These are phyloP conservation scores for Oenanthe melanoleuca DNA, from an alignment of 2,113 vertebrate species.

Conservation along the genomic window DNA sequence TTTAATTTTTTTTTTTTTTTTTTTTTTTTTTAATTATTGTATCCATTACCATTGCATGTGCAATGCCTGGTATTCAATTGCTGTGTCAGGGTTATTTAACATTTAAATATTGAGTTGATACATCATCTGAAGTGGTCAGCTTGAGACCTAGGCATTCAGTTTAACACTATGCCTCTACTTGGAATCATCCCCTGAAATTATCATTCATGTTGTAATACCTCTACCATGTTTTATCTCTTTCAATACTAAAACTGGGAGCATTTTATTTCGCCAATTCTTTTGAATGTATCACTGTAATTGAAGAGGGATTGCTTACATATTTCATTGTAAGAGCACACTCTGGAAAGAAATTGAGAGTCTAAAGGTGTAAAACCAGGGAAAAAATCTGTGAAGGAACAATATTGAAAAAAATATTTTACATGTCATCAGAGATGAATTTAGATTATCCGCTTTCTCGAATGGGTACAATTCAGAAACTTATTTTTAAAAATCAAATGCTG, in stretches of 20 bases:
- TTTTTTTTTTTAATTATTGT: not conserved
- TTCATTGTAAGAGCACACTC: not conserved
- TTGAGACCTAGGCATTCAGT: not conserved
- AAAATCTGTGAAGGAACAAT: not conserved
- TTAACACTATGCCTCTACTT: not conserved
- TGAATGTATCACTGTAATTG: not conserved
- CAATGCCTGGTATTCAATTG: not conserved
- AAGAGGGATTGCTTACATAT: not conserved
- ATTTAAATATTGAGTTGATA: not conserved
- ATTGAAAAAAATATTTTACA: not conserved
- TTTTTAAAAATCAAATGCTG: not conserved
- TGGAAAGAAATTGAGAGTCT: not conserved
- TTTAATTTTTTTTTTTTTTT: not conserved
- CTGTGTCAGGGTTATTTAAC: not conserved
- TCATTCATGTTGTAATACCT: not conserved
- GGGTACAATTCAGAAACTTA: not conserved
- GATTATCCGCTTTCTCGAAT: not conserved
- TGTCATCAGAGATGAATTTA: not conserved
- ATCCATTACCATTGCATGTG: not conserved
- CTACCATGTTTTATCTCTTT: not conserved
- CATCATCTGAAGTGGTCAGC: not conserved
- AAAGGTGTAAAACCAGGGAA: not conserved
- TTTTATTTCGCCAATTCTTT: not conserved
- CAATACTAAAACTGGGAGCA: not conserved
- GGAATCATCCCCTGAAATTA: not conserved